Evolutionary conservation across 2,113 vertebrate genomes (phyloP).

Genomic region (Prolemur simus): DNA sequence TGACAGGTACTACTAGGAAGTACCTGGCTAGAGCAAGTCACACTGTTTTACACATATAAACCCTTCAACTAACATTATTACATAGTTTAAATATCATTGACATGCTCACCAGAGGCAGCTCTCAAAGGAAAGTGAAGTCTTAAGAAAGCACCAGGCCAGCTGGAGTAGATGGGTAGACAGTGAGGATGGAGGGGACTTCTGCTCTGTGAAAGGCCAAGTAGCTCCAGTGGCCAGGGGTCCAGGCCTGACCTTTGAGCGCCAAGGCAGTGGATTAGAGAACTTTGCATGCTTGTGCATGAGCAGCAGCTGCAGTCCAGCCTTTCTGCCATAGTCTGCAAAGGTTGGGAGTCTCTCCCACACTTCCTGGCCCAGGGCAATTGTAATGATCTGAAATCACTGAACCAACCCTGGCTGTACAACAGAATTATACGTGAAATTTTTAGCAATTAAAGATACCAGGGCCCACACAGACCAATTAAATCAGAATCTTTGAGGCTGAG

Average conservation of each 20-base stretch:
- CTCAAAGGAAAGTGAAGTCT: neutral
- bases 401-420: neutral
- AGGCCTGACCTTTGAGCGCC: neutral
- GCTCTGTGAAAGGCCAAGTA: neutral
- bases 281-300: neutral
- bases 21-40: neutral
- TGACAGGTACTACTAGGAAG: neutral
- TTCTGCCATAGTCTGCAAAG: neutral
- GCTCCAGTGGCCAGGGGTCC: neutral
- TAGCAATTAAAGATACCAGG: neutral
- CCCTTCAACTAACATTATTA: neutral
- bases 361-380: neutral
- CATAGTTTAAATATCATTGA: neutral
- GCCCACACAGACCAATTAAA: neutral
- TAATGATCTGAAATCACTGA: neutral
- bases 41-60: neutral
- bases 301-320: neutral
- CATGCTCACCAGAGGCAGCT: neutral
- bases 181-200: neutral
- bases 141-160: neutral
- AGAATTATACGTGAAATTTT: neutral
- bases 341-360: neutral
- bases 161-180: neutral
- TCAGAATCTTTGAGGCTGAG: neutral
- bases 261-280: neutral